A percentile compares a stretch with the other conserved stretches of the same genome.
Evolutionary conservation across 2,113 vertebrate genomes (phyloP).

Genomic region (Centropus unirufus): DNA sequence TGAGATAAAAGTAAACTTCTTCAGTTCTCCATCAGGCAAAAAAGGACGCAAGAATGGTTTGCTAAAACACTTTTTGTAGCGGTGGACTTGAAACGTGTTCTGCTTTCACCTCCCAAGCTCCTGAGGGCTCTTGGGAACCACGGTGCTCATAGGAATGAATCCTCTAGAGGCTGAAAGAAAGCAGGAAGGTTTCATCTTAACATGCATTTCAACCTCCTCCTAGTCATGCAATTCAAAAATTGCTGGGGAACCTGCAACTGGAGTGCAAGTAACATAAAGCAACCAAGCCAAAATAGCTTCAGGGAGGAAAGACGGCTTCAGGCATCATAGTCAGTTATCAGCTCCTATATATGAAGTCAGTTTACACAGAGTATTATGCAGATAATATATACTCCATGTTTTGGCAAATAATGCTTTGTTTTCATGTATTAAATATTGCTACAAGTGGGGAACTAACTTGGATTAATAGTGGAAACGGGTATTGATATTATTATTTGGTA

Average conservation of each 20-base stretch:
- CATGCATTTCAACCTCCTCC: background rate
- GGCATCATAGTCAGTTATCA: background rate
- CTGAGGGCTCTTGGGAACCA: background rate
- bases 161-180: background rate
- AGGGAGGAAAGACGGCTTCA: background rate
- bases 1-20: background rate
- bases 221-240: background rate
- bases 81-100: background rate
- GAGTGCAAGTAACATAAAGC: background rate
- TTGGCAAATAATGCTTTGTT: background rate
- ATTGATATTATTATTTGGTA: background rate
- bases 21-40: background rate
- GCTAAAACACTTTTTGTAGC: background rate
- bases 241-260: background rate
- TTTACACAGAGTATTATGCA: background rate
- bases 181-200: background rate
- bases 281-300: background rate
- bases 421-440: background rate
- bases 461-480: background rate
- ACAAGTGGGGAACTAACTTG: background rate
- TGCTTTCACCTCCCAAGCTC: background rate
- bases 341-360: background rate
- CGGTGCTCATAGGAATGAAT: background rate
- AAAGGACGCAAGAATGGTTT: background rate
- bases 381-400: background rate